Base-by-base conservation (phyloP, 2,113 vertebrate species). In the Prinia subflava region DNA sequence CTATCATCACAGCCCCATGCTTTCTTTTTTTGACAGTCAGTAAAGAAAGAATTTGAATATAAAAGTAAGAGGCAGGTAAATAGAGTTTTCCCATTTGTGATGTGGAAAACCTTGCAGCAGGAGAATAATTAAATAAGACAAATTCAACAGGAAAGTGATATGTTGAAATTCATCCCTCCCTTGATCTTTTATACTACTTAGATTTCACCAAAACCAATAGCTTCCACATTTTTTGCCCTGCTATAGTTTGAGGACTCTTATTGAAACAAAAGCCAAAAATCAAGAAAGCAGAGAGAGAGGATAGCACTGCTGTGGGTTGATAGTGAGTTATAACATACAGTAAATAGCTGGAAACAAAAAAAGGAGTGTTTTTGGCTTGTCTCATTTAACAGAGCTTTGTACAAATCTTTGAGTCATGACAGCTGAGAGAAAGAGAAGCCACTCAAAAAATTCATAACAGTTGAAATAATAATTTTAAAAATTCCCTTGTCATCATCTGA, bases 301-400 rank as follows among this genome's bases (percentile, higher is more conserved):
- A 20, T 18, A 62, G 10, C 13, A 53, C 24, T 57, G 15, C 14
- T 75, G 3, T 57, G 10, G n/a, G 13, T 69, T 84, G 33, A 10
- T 30, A 55, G 62, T 53, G 9, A 70, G 5, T 42, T 84, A 57
- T 8, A 44, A 16, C 9, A 24, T 35, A 35, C 8, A 57, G 11
- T 8, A 50, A 17, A 9, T 65, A 70, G n/a, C n/a, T 46, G 22
- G 31, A 19, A 65, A 55, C 27, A 62, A 73, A 74, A 59, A 31
- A 57, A 21, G 0, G 25, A 35, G 2, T 24, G 3, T 8, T 53
- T 70, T 19, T n/a, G 31, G 25, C 63, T 28, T 42, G 4, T 28
- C 6, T 86, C 10, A 15, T 78, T 13, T 35, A 83, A 75, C 17
- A 75, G 3, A 47, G 6, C 12, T 76, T 63, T 63, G 12, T 37